Conservation (phyloP, 92 coral and sea anemone species). For the Porites lobata region DNA sequence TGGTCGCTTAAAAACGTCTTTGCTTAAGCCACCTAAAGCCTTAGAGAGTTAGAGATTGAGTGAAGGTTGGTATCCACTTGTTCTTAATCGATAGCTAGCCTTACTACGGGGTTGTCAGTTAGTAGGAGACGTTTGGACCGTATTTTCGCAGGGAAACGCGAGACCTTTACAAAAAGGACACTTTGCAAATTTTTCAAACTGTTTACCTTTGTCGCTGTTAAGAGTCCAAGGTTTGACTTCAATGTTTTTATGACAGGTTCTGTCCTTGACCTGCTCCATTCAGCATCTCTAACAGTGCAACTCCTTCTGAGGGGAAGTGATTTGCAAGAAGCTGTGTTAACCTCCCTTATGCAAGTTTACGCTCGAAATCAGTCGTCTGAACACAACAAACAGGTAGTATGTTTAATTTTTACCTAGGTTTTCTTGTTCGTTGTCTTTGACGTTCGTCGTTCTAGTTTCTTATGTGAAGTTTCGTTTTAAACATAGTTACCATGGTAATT, state of each 20-base stretch:
- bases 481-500: too few species aligned
- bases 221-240: background rate
- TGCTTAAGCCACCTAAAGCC: too few species aligned
- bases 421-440: too few species aligned
- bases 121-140: too few species aligned
- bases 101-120: too few species aligned
- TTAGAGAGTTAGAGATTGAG: too few species aligned
- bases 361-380: slow-evolving; percentile 77
- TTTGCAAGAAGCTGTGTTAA: slow-evolving; percentile 50
- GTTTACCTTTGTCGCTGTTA: background rate
- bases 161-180: background rate
- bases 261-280: slow-evolving; percentile 78
- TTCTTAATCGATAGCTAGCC: background rate
- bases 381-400: slow-evolving; percentile 72
- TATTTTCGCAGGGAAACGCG: too few species aligned
- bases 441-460: too few species aligned
- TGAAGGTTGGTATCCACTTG: too few species aligned
- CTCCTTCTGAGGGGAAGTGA: slow-evolving; percentile 82
- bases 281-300: slow-evolving; percentile 75
- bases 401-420: too few species aligned
- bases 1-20: too few species aligned
- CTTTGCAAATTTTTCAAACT: background rate
- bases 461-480: too few species aligned
- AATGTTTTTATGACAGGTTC: slow-evolving; percentile 65
- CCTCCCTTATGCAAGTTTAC: slow-evolving; percentile 88